Evolutionary conservation across 2,113 vertebrate genomes (phyloP).

Genomic region (Cervus canadensis): DNA sequence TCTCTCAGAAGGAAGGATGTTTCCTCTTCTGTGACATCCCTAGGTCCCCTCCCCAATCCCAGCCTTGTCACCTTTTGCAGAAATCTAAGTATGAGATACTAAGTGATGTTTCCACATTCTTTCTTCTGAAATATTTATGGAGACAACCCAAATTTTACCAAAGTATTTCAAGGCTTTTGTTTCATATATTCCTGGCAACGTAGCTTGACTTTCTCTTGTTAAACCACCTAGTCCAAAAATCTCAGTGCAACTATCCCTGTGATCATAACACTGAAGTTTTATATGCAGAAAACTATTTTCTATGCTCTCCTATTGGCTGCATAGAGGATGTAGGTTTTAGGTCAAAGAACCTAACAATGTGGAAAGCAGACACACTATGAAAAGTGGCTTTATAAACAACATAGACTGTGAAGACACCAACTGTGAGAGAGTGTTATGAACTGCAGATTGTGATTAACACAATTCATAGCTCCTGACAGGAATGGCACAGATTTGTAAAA

Average conservation of each 20-base stretch:
- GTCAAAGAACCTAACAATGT: background rate
- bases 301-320: background rate
- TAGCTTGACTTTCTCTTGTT: background rate
- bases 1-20: background rate
- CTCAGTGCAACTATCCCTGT: background rate
- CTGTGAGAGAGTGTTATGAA: background rate
- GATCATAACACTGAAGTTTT: background rate
- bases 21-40: background rate
- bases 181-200: background rate
- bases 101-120: background rate
- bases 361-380: background rate
- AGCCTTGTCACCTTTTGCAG: background rate
- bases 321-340: too few relatives aligned
- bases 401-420: background rate
- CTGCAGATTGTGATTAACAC: background rate
- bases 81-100: background rate
- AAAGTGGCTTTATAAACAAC: background rate
- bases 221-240: background rate
- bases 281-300: background rate
- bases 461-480: background rate
- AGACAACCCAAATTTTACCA: background rate
- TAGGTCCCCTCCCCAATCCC: background rate
- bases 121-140: background rate
- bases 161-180: background rate
- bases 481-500: background rate